These are phyloP conservation scores for Clarias pachynema DNA, from an alignment of 2,797 vertebrate genomes.

Conservation along the genomic window DNA sequence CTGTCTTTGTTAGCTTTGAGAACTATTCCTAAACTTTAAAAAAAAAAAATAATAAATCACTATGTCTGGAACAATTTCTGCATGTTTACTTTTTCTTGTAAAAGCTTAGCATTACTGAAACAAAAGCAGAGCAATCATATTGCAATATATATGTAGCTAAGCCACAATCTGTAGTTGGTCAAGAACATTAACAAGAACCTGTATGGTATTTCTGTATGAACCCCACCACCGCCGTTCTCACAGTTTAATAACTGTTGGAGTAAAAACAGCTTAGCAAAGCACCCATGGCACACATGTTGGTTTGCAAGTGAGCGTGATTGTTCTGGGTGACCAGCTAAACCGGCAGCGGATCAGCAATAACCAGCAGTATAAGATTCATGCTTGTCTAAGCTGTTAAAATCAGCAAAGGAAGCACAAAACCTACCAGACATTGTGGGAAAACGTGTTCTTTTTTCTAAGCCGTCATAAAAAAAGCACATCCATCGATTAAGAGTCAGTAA, in stretches of 20 bases:
- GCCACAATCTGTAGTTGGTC: background rate
- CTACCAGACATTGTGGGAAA: conserved; percentile 5
- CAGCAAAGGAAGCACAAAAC: conserved; percentile 10
- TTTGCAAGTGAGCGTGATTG: background rate
- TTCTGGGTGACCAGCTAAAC: conserved; percentile 26
- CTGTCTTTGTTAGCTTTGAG: background rate
- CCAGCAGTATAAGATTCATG: background rate
- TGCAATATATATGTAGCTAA: background rate
- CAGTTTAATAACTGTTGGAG: background rate
- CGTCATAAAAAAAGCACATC: background rate
- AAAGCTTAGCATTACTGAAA: background rate
- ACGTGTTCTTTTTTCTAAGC: conserved; percentile 3
- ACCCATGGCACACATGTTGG: background rate
- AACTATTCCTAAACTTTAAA: background rate
- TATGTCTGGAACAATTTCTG: background rate
- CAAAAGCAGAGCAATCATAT: background rate
- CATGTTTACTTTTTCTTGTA: background rate
- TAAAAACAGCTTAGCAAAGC: conserved; percentile 1
- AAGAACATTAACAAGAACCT: background rate
- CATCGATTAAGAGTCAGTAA: conserved; percentile 45
- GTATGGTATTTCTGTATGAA: background rate
- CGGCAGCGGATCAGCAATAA: conserved; percentile 3
- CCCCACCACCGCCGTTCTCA: background rate
- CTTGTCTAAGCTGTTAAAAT: conserved; percentile 12
- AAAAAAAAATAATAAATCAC: background rate